Conservation (phyloP, 1,140 invertebrate genomes). For the Neodiprion virginianus region DNA sequence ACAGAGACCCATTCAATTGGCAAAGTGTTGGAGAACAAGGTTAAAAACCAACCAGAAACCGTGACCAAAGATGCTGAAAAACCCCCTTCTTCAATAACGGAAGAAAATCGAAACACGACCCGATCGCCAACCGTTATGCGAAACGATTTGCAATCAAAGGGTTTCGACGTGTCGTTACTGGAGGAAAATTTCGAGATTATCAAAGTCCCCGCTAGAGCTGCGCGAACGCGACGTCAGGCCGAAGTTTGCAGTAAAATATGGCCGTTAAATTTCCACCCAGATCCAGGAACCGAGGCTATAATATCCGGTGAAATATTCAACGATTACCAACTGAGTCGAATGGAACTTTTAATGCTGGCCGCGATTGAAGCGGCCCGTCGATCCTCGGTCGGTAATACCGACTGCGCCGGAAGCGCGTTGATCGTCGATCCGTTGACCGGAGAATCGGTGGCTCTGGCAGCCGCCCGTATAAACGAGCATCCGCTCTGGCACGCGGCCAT, state of each 20-base stretch:
- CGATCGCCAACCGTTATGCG: slow-evolving; percentile 28
- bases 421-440: slow-evolving; percentile 72
- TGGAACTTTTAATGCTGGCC: slow-evolving; percentile 69
- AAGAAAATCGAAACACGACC: neutral
- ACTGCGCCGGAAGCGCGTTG: slow-evolving; percentile 63
- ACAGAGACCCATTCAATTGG: too few relatives aligned
- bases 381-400: slow-evolving; percentile 41
- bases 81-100: too few relatives aligned
- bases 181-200: slow-evolving; percentile 63
- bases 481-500: slow-evolving; percentile 86
- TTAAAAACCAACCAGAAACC: too few relatives aligned
- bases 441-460: slow-evolving; percentile 71
- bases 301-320: slow-evolving; percentile 70
- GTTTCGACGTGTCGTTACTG: slow-evolving; percentile 62
- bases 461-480: slow-evolving; percentile 67
- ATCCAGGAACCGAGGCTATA: slow-evolving; percentile 73
- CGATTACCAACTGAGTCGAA: slow-evolving; percentile 62
- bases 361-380: slow-evolving; percentile 65
- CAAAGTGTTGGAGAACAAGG: too few relatives aligned
- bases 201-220: slow-evolving; percentile 67
- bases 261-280: slow-evolving; percentile 87
- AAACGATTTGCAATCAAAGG: slow-evolving; percentile 54
- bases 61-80: too few relatives aligned
- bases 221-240: slow-evolving; percentile 75
- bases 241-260: slow-evolving; percentile 69